Percentiles rank a stretch among this genome's conserved stretches.
Conservation (phyloP, 1,140 invertebrate genomes). For the Lordiphosa stackelbergi region DNA sequence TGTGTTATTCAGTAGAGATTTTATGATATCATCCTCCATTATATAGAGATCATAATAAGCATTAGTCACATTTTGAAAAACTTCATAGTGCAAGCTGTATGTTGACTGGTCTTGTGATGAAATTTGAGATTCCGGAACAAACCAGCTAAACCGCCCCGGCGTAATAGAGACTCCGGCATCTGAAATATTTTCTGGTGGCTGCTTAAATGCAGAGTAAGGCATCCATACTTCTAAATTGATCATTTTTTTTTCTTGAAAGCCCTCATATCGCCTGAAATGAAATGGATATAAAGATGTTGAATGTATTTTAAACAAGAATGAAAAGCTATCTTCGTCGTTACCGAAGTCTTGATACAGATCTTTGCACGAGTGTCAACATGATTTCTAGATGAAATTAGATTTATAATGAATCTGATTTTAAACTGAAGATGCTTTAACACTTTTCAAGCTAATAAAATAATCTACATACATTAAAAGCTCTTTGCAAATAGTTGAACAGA, state of each 20-base stretch:
- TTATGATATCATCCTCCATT: constrained; percentile 23
- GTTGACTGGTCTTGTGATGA: background rate
- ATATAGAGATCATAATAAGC: constrained; percentile 43
- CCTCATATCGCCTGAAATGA: constrained; percentile 12
- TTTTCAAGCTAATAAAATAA: too few species aligned
- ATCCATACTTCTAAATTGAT: constrained; percentile 87
- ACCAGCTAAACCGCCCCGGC: constrained; percentile 86
- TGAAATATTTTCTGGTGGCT: constrained; percentile 55
- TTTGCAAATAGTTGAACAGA: too few species aligned
- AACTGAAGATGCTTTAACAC: too few species aligned
- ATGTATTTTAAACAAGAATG: too few species aligned
- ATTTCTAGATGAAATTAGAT: too few species aligned
- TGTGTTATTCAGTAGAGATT: background rate
- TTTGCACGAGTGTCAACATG: too few species aligned
- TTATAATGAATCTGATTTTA: too few species aligned
- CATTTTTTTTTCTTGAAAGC: constrained; percentile 37
- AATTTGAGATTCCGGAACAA: constrained; percentile 79
- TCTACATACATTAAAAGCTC: too few species aligned
- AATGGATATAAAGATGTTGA: background rate
- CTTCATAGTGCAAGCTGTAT: constrained; percentile 38
- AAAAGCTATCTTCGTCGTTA: too few species aligned
- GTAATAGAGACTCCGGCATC: constrained; percentile 78
- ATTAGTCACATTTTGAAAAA: constrained; percentile 53
- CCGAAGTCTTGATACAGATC: too few species aligned
- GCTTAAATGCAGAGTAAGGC: constrained; percentile 77